These are phyloP conservation scores for Cichlasoma orientale DNA, from an alignment of 2,797 vertebrate species.

Conservation along the genomic window DNA sequence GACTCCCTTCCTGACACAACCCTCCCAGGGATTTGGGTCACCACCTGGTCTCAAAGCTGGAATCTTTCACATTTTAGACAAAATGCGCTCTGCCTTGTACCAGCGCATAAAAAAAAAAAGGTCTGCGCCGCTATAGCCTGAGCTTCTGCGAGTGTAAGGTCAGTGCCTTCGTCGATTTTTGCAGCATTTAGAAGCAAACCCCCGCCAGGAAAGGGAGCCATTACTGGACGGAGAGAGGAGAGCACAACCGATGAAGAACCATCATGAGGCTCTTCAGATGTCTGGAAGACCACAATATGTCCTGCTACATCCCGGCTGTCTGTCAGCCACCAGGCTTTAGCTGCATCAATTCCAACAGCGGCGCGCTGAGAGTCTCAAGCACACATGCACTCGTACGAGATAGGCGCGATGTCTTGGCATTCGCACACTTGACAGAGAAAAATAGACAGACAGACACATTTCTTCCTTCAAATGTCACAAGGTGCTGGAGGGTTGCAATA, in stretches of 20 bases:
- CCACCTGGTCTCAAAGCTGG: background rate
- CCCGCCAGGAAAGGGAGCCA: slow-evolving; percentile 34
- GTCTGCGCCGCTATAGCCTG: background rate
- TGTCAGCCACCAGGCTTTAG: slow-evolving; percentile 41
- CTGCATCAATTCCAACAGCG: slow-evolving; percentile 19
- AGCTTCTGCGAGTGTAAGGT: slow-evolving; percentile 25
- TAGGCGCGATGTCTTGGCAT: slow-evolving; percentile 40
- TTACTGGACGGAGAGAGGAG: slow-evolving; percentile 35
- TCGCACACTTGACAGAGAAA: slow-evolving; percentile 38
- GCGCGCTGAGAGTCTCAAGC: slow-evolving; percentile 8
- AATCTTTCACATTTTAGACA: background rate
- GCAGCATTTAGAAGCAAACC: slow-evolving; percentile 40
- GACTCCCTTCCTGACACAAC: background rate
- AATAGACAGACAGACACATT: slow-evolving; percentile 27
- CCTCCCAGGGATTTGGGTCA: background rate
- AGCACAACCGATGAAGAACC: slow-evolving; percentile 18
- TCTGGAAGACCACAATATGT: slow-evolving; percentile 37
- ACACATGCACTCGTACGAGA: slow-evolving; percentile 24
- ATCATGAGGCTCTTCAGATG: slow-evolving; percentile 20
- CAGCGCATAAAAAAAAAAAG: background rate
- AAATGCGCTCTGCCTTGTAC: background rate
- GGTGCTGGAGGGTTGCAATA: slow-evolving; percentile 57
- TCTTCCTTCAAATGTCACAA: slow-evolving; percentile 56
- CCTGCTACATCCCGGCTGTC: slow-evolving; percentile 43
- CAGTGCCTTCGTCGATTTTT: slow-evolving; percentile 49